phyloP scores from a whole-genome alignment of 1,140 invertebrate species.

The Mactra quadrangularis region DNA sequence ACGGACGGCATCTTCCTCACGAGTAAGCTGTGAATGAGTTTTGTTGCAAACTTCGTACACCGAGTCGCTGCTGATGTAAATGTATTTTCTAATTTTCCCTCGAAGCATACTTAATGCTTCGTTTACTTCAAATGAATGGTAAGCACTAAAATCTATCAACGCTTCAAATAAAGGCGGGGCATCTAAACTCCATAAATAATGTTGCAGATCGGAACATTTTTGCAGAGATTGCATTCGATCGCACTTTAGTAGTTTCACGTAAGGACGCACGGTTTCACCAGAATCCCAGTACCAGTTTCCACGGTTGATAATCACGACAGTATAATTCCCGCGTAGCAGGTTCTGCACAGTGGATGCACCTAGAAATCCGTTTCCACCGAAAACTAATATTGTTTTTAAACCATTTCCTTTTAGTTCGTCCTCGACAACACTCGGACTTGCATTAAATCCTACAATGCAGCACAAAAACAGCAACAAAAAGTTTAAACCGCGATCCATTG shows the following conservation, averaged over 20 bases:
- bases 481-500: too few species aligned
- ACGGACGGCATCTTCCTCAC: conserved; percentile 81
- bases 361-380: conserved; percentile 85
- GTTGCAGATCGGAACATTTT: conserved; percentile 77
- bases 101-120: conserved; percentile 79
- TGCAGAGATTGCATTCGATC: conserved; percentile 82
- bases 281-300: conserved; percentile 85
- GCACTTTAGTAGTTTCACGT: conserved; percentile 81
- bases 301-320: conserved; percentile 82
- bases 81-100: conserved; percentile 81
- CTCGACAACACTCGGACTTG: neutral
- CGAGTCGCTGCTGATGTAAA: conserved; percentile 85
- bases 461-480: neutral
- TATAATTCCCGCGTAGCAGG: conserved; percentile 77
- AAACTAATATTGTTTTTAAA: conserved; percentile 77
- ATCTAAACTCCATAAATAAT: conserved; percentile 68
- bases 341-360: conserved; percentile 81
- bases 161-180: conserved; percentile 79
- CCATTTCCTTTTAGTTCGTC: neutral
- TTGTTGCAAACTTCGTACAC: conserved; percentile 85
- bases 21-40: conserved; percentile 66
- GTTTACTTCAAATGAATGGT: conserved; percentile 79
- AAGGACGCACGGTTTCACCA: conserved; percentile 79
- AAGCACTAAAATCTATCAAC: conserved; percentile 85
- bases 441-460: conserved; percentile 1